These are phyloP conservation scores for Crossaster papposus DNA, from an alignment of 53 echinoderm and acorn worm species.

Conservation along the genomic window DNA sequence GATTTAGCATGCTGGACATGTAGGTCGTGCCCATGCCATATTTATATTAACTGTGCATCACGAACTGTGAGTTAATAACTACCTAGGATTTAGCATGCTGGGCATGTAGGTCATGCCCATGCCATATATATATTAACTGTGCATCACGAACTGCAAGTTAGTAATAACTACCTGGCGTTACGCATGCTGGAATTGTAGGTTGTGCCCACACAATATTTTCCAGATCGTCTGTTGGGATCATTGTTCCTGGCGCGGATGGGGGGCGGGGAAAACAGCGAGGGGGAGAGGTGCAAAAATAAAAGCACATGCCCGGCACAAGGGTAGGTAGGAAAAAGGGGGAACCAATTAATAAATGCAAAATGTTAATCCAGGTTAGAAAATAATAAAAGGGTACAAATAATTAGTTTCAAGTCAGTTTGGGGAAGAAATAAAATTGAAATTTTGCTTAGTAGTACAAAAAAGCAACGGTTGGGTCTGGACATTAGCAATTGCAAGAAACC, in stretches of 20 bases:
- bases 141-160: slow-evolving; percentile 7
- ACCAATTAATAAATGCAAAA: slow-evolving; percentile 6
- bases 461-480: too few species aligned
- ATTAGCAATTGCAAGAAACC: too few species aligned
- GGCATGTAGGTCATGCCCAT: neutral
- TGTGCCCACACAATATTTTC: slow-evolving; percentile 86
- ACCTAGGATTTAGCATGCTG: neutral
- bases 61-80: neutral
- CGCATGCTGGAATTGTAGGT: slow-evolving; percentile 59
- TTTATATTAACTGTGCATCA: too few species aligned
- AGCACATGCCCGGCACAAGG: slow-evolving; percentile 44
- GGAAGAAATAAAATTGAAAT: neutral
- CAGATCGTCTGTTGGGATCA: slow-evolving; percentile 79
- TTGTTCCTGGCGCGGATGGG: slow-evolving; percentile 53
- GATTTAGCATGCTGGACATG: neutral
- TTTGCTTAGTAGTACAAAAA: too few species aligned
- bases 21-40: neutral
- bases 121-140: neutral
- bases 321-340: neutral
- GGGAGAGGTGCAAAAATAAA: slow-evolving; percentile 12
- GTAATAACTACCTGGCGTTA: slow-evolving; percentile 41
- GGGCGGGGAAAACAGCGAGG: neutral
- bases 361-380: slow-evolving; percentile 35
- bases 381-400: neutral
- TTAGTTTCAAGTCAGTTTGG: neutral